Evolutionary conservation across 1,140 invertebrate genomes (phyloP).

Genomic region (Cyphomyrmex costatus): DNA sequence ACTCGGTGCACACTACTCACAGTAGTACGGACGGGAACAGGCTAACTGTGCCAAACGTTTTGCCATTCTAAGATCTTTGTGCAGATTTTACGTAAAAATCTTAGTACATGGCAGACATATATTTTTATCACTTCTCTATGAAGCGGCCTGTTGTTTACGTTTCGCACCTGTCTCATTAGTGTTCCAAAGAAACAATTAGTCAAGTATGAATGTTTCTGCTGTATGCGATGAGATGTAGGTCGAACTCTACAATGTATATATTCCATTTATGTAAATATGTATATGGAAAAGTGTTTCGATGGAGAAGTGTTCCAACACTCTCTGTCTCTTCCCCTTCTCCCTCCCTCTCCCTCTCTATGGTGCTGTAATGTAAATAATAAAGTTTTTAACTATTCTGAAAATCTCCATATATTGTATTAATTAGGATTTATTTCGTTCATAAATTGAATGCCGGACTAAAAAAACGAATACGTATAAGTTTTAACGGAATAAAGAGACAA

Average conservation of each 20-base stretch:
- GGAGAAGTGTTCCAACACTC: not conserved
- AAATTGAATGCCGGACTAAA: not conserved
- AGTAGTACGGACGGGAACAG: slow-evolving; percentile 69
- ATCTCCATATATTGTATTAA: not conserved
- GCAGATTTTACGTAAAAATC: slow-evolving; percentile 74
- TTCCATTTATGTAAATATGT: slow-evolving; percentile 3
- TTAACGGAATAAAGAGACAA: not conserved
- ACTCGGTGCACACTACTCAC: slow-evolving; percentile 67
- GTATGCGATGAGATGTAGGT: slow-evolving; percentile 6
- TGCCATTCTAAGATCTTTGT: slow-evolving; percentile 75
- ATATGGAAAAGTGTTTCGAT: slow-evolving; percentile 3
- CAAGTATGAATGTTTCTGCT: slow-evolving; percentile 26
- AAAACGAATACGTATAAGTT: not conserved
- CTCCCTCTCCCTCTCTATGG: not conserved
- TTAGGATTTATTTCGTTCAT: not conserved
- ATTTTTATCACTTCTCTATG: slow-evolving; percentile 14
- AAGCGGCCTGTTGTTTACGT: slow-evolving; percentile 15
- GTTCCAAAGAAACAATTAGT: slow-evolving; percentile 52
- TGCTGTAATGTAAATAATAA: slow-evolving; percentile 41
- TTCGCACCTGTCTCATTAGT: slow-evolving; percentile 38
- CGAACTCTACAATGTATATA: slow-evolving; percentile 17
- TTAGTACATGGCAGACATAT: slow-evolving; percentile 67
- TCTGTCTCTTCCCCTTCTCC: not conserved
- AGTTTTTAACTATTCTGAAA: slow-evolving; percentile 17
- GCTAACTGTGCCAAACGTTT: slow-evolving; percentile 82